Evolutionary conservation across 1,140 invertebrate genomes (phyloP).

Genomic region (Steinernema khuongi): DNA sequence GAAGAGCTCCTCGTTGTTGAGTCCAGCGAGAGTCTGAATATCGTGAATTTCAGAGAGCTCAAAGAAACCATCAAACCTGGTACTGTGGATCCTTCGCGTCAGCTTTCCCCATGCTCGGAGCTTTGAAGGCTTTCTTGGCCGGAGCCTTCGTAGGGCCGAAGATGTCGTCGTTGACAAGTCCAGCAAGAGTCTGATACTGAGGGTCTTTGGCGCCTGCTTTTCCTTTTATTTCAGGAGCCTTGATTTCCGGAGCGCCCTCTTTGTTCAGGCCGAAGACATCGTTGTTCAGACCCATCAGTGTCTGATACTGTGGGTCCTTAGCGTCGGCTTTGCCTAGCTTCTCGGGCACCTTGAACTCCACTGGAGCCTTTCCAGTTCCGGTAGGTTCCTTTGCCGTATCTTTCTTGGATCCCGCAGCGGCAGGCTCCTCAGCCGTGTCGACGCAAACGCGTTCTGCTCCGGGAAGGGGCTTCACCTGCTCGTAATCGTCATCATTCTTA

Average conservation of each 20-base stretch:
- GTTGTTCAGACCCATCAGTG: slow-evolving; percentile 25
- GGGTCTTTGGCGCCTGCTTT: slow-evolving; percentile 38
- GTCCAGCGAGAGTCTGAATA: not conserved
- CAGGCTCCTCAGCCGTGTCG: not conserved
- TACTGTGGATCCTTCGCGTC: slow-evolving; percentile 4
- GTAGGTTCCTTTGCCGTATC: too few relatives aligned
- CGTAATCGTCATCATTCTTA: not conserved
- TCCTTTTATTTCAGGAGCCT: slow-evolving; percentile 27
- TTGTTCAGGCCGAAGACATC: slow-evolving; percentile 26
- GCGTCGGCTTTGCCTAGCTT: slow-evolving; percentile 35
- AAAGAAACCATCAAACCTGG: not conserved
- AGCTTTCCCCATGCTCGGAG: slow-evolving; percentile 19
- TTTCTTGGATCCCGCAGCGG: too few relatives aligned
- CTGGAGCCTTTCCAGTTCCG: too few relatives aligned
- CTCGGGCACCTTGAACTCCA: slow-evolving; percentile 35
- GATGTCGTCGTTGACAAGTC: slow-evolving; percentile 33
- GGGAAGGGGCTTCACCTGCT: not conserved
- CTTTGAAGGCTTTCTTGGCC: slow-evolving; percentile 29
- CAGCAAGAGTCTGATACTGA: slow-evolving; percentile 42
- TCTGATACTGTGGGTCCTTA: slow-evolving; percentile 39
- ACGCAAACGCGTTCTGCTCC: not conserved
- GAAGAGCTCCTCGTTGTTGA: slow-evolving; percentile 1
- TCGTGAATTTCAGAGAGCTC: not conserved
- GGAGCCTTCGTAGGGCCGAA: slow-evolving; percentile 16
- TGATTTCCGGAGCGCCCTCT: slow-evolving; percentile 24